Percentiles rank a stretch among this genome's conserved stretches.
These are phyloP conservation scores for Numenius phaeopus DNA, from an alignment of 2,797 vertebrate genomes.

Conservation along the genomic window DNA sequence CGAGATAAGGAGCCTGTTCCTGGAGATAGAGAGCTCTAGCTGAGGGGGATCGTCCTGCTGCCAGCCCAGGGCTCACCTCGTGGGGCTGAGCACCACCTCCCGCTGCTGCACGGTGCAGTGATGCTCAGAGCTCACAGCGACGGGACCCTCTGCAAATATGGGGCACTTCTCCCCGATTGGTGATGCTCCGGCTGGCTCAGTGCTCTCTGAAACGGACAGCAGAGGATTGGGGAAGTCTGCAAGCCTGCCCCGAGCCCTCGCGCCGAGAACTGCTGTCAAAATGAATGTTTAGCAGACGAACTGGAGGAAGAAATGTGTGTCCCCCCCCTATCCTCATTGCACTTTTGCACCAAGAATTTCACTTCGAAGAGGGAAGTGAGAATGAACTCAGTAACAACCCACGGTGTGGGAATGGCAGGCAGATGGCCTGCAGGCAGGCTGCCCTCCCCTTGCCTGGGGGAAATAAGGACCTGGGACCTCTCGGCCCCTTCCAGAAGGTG, in stretches of 20 bases:
- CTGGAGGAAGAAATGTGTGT: background rate
- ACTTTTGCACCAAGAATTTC: background rate
- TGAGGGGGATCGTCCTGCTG: accelerated
- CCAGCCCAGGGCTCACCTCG: background rate
- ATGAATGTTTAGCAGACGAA: background rate
- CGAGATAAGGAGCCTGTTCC: conserved; percentile 33
- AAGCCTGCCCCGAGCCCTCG: background rate
- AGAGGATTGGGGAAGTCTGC: background rate
- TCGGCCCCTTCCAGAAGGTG: background rate
- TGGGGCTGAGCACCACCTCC: background rate
- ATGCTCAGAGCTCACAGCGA: background rate
- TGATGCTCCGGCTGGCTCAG: accelerated
- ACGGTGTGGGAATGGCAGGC: accelerated
- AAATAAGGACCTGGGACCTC: accelerated
- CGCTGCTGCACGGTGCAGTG: accelerated
- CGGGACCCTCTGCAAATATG: background rate
- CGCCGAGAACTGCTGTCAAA: background rate
- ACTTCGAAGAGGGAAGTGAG: background rate
- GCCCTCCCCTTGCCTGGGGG: background rate
- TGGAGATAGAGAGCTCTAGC: background rate
- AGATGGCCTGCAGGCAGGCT: background rate
- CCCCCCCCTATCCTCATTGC: accelerated
- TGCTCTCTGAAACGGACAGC: background rate
- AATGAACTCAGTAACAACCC: background rate
- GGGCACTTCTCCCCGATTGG: background rate